A percentile compares a stretch with the other conserved stretches of the same genome.
Evolutionary conservation across 2,113 vertebrate species (phyloP).

Genomic region (Podiceps cristatus): DNA sequence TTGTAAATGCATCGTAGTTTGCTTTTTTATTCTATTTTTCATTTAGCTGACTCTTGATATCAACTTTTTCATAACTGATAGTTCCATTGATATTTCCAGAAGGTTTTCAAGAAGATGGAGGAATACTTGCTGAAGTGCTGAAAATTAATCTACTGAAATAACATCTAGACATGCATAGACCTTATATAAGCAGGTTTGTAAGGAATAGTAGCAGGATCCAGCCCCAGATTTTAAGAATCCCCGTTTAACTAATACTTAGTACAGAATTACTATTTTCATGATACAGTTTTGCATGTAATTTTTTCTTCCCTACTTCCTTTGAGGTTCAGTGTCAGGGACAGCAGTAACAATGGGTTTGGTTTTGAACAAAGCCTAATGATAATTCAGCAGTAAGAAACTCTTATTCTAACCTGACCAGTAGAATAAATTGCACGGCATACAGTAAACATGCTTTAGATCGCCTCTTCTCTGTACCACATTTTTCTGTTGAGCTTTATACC

Average conservation of each 20-base stretch:
- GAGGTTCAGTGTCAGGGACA: background rate
- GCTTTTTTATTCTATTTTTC: constrained; percentile 37
- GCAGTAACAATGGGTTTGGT: background rate
- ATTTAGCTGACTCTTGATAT: constrained; percentile 3
- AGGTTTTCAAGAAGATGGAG: background rate
- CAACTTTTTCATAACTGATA: constrained; percentile 5
- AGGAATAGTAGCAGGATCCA: background rate
- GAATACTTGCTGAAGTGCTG: background rate
- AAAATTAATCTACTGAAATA: constrained; percentile 17
- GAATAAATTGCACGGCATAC: constrained; percentile 25
- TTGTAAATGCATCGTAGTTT: background rate
- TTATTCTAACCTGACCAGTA: constrained; percentile 22
- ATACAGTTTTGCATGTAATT: background rate
- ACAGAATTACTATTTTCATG: background rate
- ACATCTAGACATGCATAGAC: background rate
- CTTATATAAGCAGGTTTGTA: background rate
- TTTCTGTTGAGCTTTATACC: constrained; percentile 66
- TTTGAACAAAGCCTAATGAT: constrained; percentile 9
- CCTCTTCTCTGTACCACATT: constrained; percentile 55
- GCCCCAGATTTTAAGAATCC: background rate
- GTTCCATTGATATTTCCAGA: constrained; percentile 8
- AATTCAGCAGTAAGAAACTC: constrained; percentile 24
- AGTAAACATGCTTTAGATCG: constrained; percentile 40
- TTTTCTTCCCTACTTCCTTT: background rate
- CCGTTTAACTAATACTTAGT: background rate